These are phyloP conservation scores for Oryzias melastigma DNA, from an alignment of 2,113 vertebrate genomes.

Conservation along the genomic window DNA sequence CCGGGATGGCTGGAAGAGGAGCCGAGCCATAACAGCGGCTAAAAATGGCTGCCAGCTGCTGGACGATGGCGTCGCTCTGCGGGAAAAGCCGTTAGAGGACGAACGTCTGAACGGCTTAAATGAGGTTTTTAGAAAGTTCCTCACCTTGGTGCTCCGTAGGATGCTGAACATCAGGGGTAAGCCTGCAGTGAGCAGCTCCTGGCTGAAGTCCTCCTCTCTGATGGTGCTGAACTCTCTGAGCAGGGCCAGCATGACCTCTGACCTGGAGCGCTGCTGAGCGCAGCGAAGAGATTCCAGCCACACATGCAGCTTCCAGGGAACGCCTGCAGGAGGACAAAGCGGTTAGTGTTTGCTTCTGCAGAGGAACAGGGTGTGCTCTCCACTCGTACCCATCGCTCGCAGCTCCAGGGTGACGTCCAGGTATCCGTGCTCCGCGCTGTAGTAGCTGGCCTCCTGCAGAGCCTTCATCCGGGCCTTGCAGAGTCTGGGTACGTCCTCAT, in stretches of 20 bases:
- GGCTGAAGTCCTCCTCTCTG: slow-evolving; percentile 90
- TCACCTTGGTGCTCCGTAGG: slow-evolving; percentile 89
- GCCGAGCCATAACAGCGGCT: slow-evolving; percentile 90
- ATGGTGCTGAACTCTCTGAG: slow-evolving; percentile 90
- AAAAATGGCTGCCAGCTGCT: slow-evolving; percentile 89
- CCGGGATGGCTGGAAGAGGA: slow-evolving; percentile 86
- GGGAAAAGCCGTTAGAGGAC: background rate
- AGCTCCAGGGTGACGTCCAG: slow-evolving; percentile 99
- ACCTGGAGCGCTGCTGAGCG: slow-evolving; percentile 88
- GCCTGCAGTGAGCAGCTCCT: slow-evolving; percentile 86
- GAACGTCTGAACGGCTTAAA: background rate
- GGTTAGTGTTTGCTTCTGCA: background rate
- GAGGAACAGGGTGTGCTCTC: background rate
- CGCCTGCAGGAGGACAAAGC: slow-evolving; percentile 72
- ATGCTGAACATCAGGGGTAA: slow-evolving; percentile 91
- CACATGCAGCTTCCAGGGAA: slow-evolving; percentile 95
- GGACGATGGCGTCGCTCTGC: slow-evolving; percentile 89
- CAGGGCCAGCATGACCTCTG: slow-evolving; percentile 85
- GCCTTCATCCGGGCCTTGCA: slow-evolving; percentile 91
- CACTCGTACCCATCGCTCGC: slow-evolving; percentile 79
- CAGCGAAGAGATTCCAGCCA: slow-evolving; percentile 93
- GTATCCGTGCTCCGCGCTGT: slow-evolving; percentile 94
- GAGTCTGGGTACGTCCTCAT: slow-evolving; percentile 80
- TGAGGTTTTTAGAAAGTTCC: background rate
- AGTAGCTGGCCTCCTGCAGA: slow-evolving; percentile 95